Evolutionary conservation across 2,113 vertebrate species (phyloP).

Genomic region (Terrapene triunguis): DNA sequence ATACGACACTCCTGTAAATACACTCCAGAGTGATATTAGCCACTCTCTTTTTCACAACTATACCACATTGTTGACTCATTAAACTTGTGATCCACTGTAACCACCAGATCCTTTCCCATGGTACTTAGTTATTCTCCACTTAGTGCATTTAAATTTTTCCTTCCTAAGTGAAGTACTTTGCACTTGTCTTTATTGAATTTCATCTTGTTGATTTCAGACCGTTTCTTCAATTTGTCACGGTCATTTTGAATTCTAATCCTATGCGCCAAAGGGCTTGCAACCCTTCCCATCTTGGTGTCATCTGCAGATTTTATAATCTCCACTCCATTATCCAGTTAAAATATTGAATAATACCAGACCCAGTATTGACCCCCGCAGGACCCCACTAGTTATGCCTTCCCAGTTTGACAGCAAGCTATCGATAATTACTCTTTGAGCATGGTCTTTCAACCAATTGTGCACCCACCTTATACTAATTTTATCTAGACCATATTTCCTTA

Average conservation of each 20-base stretch:
- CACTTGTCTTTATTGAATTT: neutral
- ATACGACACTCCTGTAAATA: neutral
- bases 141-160: neutral
- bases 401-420: neutral
- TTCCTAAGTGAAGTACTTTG: neutral
- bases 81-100: neutral
- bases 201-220: neutral
- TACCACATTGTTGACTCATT: neutral
- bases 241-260: neutral
- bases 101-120: neutral
- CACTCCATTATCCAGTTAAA: neutral
- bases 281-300: neutral
- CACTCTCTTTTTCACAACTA: neutral
- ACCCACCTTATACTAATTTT: neutral
- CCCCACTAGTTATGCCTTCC: neutral
- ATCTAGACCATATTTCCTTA: neutral
- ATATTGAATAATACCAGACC: neutral
- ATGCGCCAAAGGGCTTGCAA: neutral
- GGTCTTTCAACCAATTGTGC: neutral
- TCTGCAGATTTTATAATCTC: neutral
- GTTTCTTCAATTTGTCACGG: neutral
- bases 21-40: neutral
- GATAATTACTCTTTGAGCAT: neutral
- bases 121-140: neutral
- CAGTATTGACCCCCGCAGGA: neutral